Evolutionary conservation across 2,888 invertebrate species (phyloP), one percentile per base, ranked within the genome.

Genomic region (Oscheius sp.): DNA sequence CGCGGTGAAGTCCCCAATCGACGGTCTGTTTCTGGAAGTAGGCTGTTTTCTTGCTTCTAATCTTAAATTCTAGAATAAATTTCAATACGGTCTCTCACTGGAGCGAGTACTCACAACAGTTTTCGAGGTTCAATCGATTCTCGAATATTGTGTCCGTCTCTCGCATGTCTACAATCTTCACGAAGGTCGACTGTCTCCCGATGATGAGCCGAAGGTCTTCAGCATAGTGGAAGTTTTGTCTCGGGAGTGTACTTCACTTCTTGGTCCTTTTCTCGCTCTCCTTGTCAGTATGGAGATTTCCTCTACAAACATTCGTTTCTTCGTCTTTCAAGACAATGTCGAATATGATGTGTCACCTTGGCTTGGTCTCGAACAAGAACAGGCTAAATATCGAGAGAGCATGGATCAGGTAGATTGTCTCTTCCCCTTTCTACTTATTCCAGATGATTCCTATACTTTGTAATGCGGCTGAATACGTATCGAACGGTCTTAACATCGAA

Each of bases 401-500:
- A 74, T 84, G 24, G 82, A 84, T 71, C 75, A 83, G 80, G n/a
- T n/a, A n/a, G n/a, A n/a, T n/a, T n/a, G n/a, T n/a, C n/a, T n/a
- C n/a, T n/a, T n/a, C n/a, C n/a, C n/a, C n/a, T n/a, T n/a, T n/a
- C n/a, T n/a, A n/a, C n/a, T n/a, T n/a, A n/a, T n/a, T n/a, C n/a
- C n/a, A n/a, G n/a, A 61, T 83, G 24, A 68, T 83, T 32, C 83
- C 84, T 5, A 72, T 79, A 26, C 72, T 84, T 6, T 80, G 72
- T 72, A 73, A 74, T 54, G 69, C 81, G 38, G 59, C 75, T 30
- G 73, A 78, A 9, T 72, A 72, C 57, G 68, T 80, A 33, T 75
- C 79, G 8, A 73, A 71, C 62, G 80, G 76, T 17, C 77, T 84
- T 65, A 74, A 76, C 68, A 76, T 84, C 33, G 84, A 84, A 67